A percentile compares a stretch with the other conserved stretches of the same genome.
Evolutionary conservation across 2,888 invertebrate genomes (phyloP).

Genomic region (Octodonta nipae): DNA sequence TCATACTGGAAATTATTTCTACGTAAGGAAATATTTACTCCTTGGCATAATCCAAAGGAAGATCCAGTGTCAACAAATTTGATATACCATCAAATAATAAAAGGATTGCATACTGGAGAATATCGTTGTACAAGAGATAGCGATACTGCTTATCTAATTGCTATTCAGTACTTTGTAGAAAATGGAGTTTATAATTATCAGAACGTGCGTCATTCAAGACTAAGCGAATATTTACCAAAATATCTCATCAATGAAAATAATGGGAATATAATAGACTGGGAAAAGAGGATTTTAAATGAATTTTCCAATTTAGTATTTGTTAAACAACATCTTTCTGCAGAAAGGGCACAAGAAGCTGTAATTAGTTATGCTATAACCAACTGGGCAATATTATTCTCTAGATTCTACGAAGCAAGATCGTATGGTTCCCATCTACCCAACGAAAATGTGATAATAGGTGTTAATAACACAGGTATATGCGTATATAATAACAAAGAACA

Average conservation of each 20-base stretch:
- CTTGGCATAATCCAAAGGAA: slow-evolving; percentile 79
- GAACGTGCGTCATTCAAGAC: slow-evolving; percentile 50
- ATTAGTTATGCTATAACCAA: slow-evolving; percentile 77
- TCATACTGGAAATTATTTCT: slow-evolving; percentile 82
- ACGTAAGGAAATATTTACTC: slow-evolving; percentile 78
- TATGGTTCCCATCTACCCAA: slow-evolving; percentile 54
- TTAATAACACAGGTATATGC: slow-evolving; percentile 88
- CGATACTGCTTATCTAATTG: slow-evolving; percentile 76
- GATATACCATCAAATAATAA: slow-evolving; percentile 68
- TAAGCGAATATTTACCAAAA: slow-evolving; percentile 72
- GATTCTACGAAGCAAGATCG: slow-evolving; percentile 73
- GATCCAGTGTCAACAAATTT: slow-evolving; percentile 76
- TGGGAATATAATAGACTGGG: slow-evolving; percentile 49
- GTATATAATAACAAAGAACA: slow-evolving; percentile 86
- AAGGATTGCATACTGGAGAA: slow-evolving; percentile 84
- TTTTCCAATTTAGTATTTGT: slow-evolving; percentile 61
- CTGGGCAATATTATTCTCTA: slow-evolving; percentile 89
- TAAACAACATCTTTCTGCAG: slow-evolving; percentile 47
- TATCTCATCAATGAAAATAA: slow-evolving; percentile 41
- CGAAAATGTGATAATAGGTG: slow-evolving; percentile 74
- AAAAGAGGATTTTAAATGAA: slow-evolving; percentile 54
- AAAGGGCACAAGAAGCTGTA: slow-evolving; percentile 76
- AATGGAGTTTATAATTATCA: slow-evolving; percentile 53
- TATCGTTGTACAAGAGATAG: slow-evolving; percentile 73
- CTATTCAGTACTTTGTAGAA: slow-evolving; percentile 83